Percentiles rank a stretch among this genome's conserved stretches.
Conservation (phyloP, 2,113 vertebrate genomes). For the Mungos mungo region DNA sequence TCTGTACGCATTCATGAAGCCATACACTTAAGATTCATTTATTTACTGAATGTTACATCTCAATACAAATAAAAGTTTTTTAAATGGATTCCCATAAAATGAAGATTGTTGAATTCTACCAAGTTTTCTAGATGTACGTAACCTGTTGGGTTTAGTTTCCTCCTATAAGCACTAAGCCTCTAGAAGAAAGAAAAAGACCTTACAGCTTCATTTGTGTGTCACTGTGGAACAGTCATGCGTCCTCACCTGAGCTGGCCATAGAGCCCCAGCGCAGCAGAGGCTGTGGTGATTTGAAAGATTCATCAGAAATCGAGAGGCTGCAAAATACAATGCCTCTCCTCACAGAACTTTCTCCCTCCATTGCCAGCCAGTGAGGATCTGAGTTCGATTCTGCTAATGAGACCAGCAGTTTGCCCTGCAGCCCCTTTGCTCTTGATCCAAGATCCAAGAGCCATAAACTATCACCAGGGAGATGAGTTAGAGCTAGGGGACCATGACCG, state of each 20-base stretch:
- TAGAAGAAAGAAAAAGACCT: neutral
- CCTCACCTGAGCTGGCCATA: neutral
- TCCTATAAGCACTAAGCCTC: neutral
- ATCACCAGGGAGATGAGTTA: neutral
- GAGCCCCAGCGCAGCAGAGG: neutral
- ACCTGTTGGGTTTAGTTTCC: neutral
- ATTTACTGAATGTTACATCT: neutral
- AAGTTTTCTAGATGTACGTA: neutral
- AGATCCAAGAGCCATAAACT: neutral
- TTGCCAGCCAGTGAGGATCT: neutral
- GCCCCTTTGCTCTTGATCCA: neutral
- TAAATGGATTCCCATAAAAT: neutral
- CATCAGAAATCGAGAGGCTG: neutral
- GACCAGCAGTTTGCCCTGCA: neutral
- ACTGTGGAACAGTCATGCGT: accelerated
- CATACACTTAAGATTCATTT: neutral
- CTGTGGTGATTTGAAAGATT: neutral
- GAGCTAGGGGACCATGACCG: neutral
- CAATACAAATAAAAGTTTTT: neutral
- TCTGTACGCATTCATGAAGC: neutral
- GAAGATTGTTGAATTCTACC: neutral
- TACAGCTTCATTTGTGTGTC: neutral
- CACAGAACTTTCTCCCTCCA: neutral
- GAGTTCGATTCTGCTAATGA: neutral
- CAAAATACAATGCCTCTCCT: neutral